Conservation (phyloP, 2,888 invertebrate genomes). For the Hypolimnas misippus region DNA sequence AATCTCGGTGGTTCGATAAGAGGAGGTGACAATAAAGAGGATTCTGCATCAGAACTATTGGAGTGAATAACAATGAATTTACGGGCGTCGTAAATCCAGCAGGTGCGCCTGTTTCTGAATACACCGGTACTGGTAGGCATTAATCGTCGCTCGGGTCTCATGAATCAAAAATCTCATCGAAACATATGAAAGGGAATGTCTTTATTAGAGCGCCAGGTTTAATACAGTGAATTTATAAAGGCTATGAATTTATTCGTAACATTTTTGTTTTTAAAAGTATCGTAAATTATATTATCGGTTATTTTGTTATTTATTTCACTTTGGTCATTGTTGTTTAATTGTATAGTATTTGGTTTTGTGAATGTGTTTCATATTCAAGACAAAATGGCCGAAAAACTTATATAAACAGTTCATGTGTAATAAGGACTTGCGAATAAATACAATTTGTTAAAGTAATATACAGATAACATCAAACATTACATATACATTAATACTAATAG, state of each 20-base stretch:
- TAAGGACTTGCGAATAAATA: no score
- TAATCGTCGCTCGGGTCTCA: conserved; percentile 61
- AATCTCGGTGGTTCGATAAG: conserved; percentile 35
- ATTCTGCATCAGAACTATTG: conserved; percentile 60
- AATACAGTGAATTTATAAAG: not conserved
- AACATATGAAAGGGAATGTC: conserved; percentile 29
- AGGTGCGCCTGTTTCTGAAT: conserved; percentile 74
- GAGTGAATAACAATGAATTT: conserved; percentile 76
- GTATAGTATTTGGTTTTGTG: no score
- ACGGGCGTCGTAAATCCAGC: conserved; percentile 72
- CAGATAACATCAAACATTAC: not conserved
- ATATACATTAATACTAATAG: not conserved
- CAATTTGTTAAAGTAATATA: not conserved
- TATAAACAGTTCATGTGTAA: no score
- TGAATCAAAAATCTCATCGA: conserved; percentile 54
- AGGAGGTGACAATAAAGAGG: conserved; percentile 55
- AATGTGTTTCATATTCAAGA: no score
- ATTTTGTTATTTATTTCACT: not conserved
- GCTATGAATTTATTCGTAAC: conserved; percentile 1
- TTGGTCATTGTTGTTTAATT: not conserved
- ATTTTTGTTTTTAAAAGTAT: not conserved
- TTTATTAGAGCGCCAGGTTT: conserved; percentile 16
- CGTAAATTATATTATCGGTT: not conserved
- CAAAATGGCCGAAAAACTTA: no score
- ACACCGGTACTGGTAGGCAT: conserved; percentile 66